A percentile compares a stretch with the other conserved stretches of the same genome.
These are phyloP conservation scores for Chrysopa pallens DNA, from an alignment of 1,140 invertebrate species.

Conservation along the genomic window DNA sequence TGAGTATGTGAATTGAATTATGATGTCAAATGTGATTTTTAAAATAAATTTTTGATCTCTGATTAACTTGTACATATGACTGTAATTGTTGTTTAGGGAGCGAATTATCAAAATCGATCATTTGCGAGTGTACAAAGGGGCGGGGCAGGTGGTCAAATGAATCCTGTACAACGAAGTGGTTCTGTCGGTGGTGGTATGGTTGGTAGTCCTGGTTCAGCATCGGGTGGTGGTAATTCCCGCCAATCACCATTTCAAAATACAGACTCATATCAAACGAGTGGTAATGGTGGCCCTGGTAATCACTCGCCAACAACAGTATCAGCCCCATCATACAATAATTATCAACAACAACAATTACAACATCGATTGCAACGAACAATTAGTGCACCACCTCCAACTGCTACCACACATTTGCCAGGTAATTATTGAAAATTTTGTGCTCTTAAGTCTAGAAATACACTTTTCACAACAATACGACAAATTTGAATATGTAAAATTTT, in stretches of 20 bases:
- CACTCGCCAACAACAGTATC: constrained; percentile 27
- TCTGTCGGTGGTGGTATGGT: constrained; percentile 1
- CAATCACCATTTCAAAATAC: constrained; percentile 33
- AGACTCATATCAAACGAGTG: constrained; percentile 25
- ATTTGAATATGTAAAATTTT: no score
- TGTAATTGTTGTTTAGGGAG: constrained; percentile 10
- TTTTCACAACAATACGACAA: no score
- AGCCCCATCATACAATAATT: constrained; percentile 29
- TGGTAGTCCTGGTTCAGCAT: constrained; percentile 12
- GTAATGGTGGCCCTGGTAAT: constrained; percentile 24
- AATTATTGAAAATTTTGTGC: constrained; percentile 7
- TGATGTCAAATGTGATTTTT: no score
- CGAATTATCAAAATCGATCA: constrained; percentile 16
- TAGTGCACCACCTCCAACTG: constrained; percentile 32
- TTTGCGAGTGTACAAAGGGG: constrained; percentile 20
- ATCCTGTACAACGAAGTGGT: constrained; percentile 14
- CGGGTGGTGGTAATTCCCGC: constrained; percentile 18
- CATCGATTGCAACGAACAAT: constrained; percentile 41
- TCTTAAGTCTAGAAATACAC: no score
- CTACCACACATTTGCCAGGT: constrained; percentile 50
- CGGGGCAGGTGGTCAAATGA: constrained; percentile 4
- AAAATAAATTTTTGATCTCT: no score
- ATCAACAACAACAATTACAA: constrained; percentile 26
- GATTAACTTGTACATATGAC: no score
- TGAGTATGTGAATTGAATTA: no score